phyloP scores from a whole-genome alignment of 2,888 invertebrate species.

The Pycnomerus fuliginosus region DNA sequence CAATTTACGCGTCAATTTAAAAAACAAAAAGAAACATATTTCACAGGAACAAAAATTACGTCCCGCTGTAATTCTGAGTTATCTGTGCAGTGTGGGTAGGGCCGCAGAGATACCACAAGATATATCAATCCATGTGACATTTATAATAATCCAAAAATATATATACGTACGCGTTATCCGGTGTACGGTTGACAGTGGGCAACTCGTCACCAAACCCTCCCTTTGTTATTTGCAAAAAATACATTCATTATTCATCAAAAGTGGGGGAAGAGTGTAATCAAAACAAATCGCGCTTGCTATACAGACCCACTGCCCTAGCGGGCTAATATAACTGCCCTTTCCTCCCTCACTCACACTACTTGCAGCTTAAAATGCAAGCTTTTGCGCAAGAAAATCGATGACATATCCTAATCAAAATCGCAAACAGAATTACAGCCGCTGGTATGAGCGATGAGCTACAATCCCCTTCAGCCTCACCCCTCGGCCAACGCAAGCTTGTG shows the following conservation, averaged over 20 bases:
- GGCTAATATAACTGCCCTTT: slow-evolving; percentile 43
- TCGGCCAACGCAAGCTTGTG: slow-evolving; percentile 18
- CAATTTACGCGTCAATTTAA: too few species aligned
- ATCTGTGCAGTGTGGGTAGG: slow-evolving; percentile 25
- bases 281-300: slow-evolving; percentile 48
- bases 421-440: slow-evolving; percentile 6
- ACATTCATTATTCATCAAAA: slow-evolving; percentile 50
- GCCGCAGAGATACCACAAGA: slow-evolving; percentile 38
- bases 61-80: slow-evolving; percentile 29
- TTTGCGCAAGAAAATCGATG: too few species aligned
- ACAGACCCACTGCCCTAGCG: slow-evolving; percentile 46
- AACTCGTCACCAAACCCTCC: slow-evolving; percentile 43
- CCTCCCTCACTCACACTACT: slow-evolving; percentile 14
- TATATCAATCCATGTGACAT: slow-evolving; percentile 46
- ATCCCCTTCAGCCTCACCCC: neutral
- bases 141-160: slow-evolving; percentile 49
- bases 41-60: slow-evolving; percentile 23
- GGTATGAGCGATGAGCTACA: slow-evolving; percentile 10
- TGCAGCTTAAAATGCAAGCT: too few species aligned
- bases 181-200: slow-evolving; percentile 40
- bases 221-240: slow-evolving; percentile 45
- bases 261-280: slow-evolving; percentile 47
- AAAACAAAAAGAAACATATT: slow-evolving; percentile 22
- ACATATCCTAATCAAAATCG: too few species aligned
- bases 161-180: slow-evolving; percentile 34